phyloP scores from a whole-genome alignment of 30 jellyfish, hydroid and myxozoan genomes.

The Pseudorhiza aurosa region DNA sequence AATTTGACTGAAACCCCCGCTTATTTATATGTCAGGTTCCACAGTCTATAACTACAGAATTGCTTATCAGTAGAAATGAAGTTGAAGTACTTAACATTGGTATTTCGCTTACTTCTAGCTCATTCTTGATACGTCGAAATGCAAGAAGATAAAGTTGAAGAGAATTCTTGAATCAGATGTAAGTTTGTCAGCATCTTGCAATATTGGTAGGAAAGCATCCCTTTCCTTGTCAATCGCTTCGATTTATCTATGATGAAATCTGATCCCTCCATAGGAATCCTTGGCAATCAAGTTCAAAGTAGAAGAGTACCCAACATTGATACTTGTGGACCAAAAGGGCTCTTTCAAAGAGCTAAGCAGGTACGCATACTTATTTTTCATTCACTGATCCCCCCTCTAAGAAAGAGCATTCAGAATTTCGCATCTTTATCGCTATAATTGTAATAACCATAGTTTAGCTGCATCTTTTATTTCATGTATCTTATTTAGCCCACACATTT shows the following conservation, averaged over 20 bases:
- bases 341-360: constrained; percentile 78
- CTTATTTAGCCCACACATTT: no score
- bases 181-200: no score
- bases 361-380: constrained; percentile 35
- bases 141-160: constrained; percentile 68
- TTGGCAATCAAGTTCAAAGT: constrained; percentile 60
- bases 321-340: constrained; percentile 68
- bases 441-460: neutral
- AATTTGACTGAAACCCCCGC: no score
- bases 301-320: constrained; percentile 76
- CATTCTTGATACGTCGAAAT: constrained; percentile 73
- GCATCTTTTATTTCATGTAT: neutral
- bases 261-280: constrained; percentile 39
- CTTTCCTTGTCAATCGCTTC: neutral
- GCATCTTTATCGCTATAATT: no score
- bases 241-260: no score
- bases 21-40: no score
- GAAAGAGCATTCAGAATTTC: no score
- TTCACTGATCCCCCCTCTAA: no score
- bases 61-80: no score
- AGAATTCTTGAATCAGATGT: constrained; percentile 82
- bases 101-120: constrained; percentile 67
- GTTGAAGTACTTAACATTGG: no score
- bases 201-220: neutral
- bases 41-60: no score